Evolutionary conservation across 2,113 vertebrate species (phyloP).

Genomic region (Chitala chitala): DNA sequence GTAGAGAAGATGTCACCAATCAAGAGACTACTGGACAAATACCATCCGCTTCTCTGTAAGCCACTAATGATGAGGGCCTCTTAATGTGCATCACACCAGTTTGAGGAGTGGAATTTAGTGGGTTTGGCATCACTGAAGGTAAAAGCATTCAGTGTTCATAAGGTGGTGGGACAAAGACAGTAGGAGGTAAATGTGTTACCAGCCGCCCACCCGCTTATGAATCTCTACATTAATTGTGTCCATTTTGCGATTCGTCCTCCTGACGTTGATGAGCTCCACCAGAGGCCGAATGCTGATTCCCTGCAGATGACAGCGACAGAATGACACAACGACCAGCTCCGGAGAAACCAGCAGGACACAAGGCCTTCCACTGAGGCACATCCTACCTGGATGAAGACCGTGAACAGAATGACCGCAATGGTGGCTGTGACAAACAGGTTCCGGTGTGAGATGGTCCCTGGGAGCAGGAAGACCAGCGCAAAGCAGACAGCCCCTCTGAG

Average conservation of each 20-base stretch:
- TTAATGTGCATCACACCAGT: background rate
- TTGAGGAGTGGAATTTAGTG: background rate
- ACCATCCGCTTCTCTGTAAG: too few species aligned
- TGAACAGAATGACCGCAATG: slow-evolving; percentile 91
- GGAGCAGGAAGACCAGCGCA: slow-evolving; percentile 87
- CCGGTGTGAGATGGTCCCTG: slow-evolving; percentile 74
- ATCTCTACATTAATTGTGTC: slow-evolving; percentile 87
- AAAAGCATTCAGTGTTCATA: too few species aligned
- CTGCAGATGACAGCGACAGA: slow-evolving; percentile 48
- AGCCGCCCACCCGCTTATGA: slow-evolving; percentile 76
- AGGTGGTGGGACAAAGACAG: too few species aligned
- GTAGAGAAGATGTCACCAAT: background rate
- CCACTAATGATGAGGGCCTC: too few species aligned
- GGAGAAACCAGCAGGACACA: too few species aligned
- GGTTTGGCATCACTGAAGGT: background rate
- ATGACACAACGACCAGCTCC: background rate
- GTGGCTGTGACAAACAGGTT: slow-evolving; percentile 86
- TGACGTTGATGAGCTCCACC: slow-evolving; percentile 86
- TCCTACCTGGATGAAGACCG: slow-evolving; percentile 87
- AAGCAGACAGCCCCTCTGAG: slow-evolving; percentile 93
- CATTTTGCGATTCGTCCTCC: slow-evolving; percentile 82
- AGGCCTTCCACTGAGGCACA: background rate
- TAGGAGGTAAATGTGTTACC: background rate
- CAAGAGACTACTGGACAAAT: too few species aligned
- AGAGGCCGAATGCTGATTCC: slow-evolving; percentile 93